Percentiles rank a stretch among this genome's conserved stretches.
Conservation (phyloP, 2,888 invertebrate species). For the Nomada goodeniana region DNA sequence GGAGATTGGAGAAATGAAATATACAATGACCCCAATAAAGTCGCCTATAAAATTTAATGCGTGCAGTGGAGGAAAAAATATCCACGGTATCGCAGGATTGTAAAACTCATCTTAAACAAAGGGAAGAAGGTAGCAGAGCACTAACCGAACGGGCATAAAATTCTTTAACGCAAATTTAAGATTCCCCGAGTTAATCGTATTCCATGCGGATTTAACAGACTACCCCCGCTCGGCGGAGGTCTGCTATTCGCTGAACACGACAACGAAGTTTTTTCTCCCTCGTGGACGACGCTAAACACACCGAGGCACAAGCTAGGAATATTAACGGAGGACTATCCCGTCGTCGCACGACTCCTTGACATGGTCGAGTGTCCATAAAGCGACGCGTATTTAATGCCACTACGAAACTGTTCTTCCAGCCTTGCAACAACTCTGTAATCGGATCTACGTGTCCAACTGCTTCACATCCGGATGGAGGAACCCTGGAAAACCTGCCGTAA, state of each 20-base stretch:
- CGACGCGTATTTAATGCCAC: constrained; percentile 21
- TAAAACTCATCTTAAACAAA: neutral
- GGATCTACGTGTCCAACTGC: constrained; percentile 27
- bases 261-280: constrained; percentile 4
- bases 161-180: neutral
- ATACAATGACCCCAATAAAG: neutral
- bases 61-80: too few relatives aligned
- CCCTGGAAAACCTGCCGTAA: neutral
- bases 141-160: neutral
- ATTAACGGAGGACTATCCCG: constrained; percentile 27
- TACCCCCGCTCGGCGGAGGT: neutral
- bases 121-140: neutral
- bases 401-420: constrained; percentile 19
- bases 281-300: constrained; percentile 12
- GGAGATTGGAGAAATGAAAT: neutral
- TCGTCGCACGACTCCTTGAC: constrained; percentile 17
- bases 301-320: constrained; percentile 12
- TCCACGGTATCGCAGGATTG: neutral
- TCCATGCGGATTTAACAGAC: neutral
- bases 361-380: constrained; percentile 26
- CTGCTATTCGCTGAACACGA: neutral
- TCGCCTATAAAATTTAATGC: neutral
- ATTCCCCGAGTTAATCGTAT: too few relatives aligned
- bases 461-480: constrained; percentile 20
- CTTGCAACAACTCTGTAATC: constrained; percentile 31